phyloP scores from a whole-genome alignment of 1,140 invertebrate genomes.

The Papilio aristodemus region DNA sequence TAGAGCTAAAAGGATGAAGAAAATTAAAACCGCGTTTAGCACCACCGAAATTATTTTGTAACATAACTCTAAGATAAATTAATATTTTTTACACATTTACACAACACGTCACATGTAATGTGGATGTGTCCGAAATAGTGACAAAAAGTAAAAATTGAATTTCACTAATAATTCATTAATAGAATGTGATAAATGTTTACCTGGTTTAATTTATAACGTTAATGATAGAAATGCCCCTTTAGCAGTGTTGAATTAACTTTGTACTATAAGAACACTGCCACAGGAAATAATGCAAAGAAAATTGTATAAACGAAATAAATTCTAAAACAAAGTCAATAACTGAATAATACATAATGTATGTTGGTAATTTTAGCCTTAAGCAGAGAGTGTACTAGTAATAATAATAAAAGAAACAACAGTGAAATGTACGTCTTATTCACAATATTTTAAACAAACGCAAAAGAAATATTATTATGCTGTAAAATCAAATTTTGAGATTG shows the following conservation, averaged over 20 bases:
- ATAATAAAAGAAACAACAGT: neutral
- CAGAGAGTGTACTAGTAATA: neutral
- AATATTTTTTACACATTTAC: constrained; percentile 69
- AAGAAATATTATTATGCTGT: constrained; percentile 10
- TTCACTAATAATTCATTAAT: neutral
- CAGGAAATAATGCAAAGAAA: neutral
- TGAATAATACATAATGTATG: constrained; percentile 1
- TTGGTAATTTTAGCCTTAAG: neutral
- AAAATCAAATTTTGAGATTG: constrained; percentile 25
- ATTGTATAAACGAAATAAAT: neutral
- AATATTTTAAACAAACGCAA: constrained; percentile 11
- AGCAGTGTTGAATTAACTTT: constrained; percentile 32
- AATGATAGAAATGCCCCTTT: constrained; percentile 11
- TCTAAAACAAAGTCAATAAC: constrained; percentile 3
- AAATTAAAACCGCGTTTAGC: constrained; percentile 66
- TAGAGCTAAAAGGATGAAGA: constrained; percentile 37
- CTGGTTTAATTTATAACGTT: neutral
- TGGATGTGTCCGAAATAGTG: constrained; percentile 17
- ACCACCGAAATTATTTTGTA: constrained; percentile 60
- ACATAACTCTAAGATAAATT: constrained; percentile 53
- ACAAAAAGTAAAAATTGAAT: constrained; percentile 31
- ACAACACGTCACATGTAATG: constrained; percentile 40
- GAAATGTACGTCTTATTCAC: neutral
- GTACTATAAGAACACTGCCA: constrained; percentile 33
- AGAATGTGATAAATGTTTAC: constrained; percentile 9